Percentiles rank a stretch among this genome's conserved stretches.
phyloP scores from a whole-genome alignment of 2,888 invertebrate species.

The Machimus atricapillus region DNA sequence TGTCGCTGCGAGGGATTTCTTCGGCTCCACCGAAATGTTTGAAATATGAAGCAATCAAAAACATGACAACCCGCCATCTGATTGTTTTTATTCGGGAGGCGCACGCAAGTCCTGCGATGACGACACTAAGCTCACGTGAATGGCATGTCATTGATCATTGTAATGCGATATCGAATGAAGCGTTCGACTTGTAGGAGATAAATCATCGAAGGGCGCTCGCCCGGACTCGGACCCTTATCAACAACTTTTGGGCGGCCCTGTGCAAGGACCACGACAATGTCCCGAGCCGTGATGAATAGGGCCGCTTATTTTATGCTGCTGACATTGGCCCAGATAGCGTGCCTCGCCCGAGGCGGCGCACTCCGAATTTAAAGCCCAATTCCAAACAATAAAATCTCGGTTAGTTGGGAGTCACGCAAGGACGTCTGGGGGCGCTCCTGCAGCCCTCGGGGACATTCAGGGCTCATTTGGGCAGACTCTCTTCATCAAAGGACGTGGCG shows the following conservation, averaged over 20 bases:
- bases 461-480: not conserved
- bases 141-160: conserved; percentile 21
- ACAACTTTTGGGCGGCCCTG: not conserved
- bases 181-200: conserved; percentile 19
- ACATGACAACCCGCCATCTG: conserved; percentile 27
- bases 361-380: not conserved
- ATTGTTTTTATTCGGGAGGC: conserved; percentile 4
- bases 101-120: conserved; percentile 14
- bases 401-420: not conserved
- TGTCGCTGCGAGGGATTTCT: not conserved
- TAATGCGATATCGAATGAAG: conserved; percentile 32
- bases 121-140: conserved; percentile 8
- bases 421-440: not conserved
- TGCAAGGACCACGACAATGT: not conserved
- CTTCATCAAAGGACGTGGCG: not conserved
- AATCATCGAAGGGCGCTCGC: not conserved
- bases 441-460: not conserved
- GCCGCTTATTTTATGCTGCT: not conserved
- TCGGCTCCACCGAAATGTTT: not conserved
- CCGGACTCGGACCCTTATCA: not conserved
- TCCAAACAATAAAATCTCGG: conserved; percentile 37
- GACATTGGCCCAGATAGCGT: conserved; percentile 18
- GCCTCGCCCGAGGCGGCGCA: not conserved
- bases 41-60: conserved; percentile 37
- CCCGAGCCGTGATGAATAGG: not conserved